phyloP scores from a whole-genome alignment of 2,888 invertebrate genomes.

The Eumerus sabulonum region DNA sequence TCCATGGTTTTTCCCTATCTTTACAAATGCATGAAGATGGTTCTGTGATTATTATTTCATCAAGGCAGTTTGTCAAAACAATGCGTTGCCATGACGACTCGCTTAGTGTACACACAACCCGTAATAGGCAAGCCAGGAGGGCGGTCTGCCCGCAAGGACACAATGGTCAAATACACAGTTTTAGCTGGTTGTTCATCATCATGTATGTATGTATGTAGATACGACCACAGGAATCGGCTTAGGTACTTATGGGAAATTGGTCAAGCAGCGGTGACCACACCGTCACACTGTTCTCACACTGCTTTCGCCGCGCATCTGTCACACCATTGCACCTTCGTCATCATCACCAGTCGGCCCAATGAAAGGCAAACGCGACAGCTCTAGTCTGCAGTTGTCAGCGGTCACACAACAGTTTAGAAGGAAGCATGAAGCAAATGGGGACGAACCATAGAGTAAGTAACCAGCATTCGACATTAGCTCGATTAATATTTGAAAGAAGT shows the following conservation, averaged over 20 bases:
- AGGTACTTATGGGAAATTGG: slow-evolving; percentile 51
- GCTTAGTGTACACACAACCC: neutral
- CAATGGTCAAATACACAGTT: slow-evolving; percentile 30
- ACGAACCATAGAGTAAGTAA: slow-evolving; percentile 6
- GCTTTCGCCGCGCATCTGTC: no score
- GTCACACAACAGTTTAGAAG: slow-evolving; percentile 6
- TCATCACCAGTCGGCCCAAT: slow-evolving; percentile 9
- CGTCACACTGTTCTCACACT: no score
- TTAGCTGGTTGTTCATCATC: no score
- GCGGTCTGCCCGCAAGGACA: slow-evolving; percentile 26
- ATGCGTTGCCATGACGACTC: slow-evolving; percentile 60
- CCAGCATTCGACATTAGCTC: slow-evolving; percentile 54
- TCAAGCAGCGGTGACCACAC: slow-evolving; percentile 37
- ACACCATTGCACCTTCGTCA: slow-evolving; percentile 12
- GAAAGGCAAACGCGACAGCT: neutral
- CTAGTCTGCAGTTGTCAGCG: slow-evolving; percentile 36
- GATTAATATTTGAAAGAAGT: slow-evolving; percentile 70
- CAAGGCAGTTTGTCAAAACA: slow-evolving; percentile 65
- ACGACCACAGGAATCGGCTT: slow-evolving; percentile 7
- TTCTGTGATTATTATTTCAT: slow-evolving; percentile 68
- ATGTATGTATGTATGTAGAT: no score
- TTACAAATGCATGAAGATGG: slow-evolving; percentile 66
- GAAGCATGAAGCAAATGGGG: neutral
- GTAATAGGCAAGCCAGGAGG: neutral
- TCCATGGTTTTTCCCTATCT: slow-evolving; percentile 44